Conservation (phyloP, 1,140 invertebrate species). For the Streblospio benedicti region DNA sequence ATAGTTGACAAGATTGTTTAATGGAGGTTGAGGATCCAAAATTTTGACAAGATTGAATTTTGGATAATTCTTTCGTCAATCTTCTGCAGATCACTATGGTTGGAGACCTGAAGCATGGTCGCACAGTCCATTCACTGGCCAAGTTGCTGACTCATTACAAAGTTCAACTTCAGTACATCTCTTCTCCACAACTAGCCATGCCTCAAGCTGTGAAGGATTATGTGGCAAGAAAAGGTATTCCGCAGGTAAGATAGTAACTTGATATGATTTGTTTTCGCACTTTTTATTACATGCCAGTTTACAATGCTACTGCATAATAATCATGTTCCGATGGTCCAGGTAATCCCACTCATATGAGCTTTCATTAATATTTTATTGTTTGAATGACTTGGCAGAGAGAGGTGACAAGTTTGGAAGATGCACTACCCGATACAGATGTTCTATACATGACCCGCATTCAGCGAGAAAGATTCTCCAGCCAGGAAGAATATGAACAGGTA, state of each 20-base stretch:
- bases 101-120: constrained; percentile 93
- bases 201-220: constrained; percentile 74
- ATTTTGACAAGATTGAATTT: too few relatives aligned
- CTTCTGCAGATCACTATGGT: constrained; percentile 55
- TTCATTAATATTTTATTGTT: too few relatives aligned
- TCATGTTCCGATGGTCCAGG: too few relatives aligned
- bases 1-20: too few relatives aligned
- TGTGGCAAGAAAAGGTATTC: constrained; percentile 66
- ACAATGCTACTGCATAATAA: too few relatives aligned
- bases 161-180: constrained; percentile 67
- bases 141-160: constrained; percentile 47
- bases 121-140: constrained; percentile 95
- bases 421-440: constrained; percentile 86
- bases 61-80: too few relatives aligned
- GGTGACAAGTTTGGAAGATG: constrained; percentile 66
- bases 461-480: constrained; percentile 75
- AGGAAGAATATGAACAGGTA: constrained; percentile 81
- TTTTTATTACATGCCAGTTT: constrained; percentile 14
- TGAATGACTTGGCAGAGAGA: constrained; percentile 49
- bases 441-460: constrained; percentile 98
- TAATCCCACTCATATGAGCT: too few relatives aligned
- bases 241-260: constrained; percentile 58
- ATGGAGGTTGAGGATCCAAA: too few relatives aligned
- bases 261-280: too few relatives aligned
- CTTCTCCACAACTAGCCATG: constrained; percentile 76